These are phyloP conservation scores for Harpagoxenus sublaevis DNA, from an alignment of 2,888 invertebrate species.

Conservation along the genomic window DNA sequence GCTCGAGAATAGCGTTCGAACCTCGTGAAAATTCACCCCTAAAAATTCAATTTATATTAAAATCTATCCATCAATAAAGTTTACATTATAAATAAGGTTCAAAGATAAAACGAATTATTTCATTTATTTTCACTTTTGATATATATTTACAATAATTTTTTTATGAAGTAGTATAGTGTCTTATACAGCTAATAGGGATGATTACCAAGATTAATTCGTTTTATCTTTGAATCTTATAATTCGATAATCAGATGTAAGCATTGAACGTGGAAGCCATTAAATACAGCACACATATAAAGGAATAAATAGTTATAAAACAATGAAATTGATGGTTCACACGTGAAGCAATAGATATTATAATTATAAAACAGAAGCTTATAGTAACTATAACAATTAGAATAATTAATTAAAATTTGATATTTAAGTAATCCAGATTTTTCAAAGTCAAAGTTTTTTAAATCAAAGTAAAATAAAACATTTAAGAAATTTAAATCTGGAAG, in stretches of 20 bases:
- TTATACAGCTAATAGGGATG: neutral
- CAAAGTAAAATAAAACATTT: neutral
- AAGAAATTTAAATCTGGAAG: neutral
- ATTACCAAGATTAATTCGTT: neutral
- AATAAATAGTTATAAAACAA: neutral
- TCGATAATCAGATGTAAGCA: neutral
- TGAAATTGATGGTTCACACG: constrained; percentile 28
- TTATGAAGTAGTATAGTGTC: neutral
- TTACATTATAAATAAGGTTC: neutral
- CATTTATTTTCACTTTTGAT: neutral
- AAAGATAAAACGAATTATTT: neutral
- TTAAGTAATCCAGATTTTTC: neutral
- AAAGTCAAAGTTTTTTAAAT: neutral
- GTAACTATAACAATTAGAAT: neutral
- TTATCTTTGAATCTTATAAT: neutral
- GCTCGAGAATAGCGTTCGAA: constrained; percentile 89
- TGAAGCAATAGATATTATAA: neutral
- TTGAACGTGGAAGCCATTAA: neutral
- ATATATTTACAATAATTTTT: neutral
- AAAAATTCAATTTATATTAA: constrained; percentile 68
- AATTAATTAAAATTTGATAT: neutral
- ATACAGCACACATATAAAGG: constrained; percentile 4
- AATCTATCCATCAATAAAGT: neutral
- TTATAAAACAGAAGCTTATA: neutral
- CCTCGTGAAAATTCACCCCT: constrained; percentile 78